Base-by-base conservation (phyloP, 2,888 invertebrate genomes). In the Ditula angustiorana region DNA sequence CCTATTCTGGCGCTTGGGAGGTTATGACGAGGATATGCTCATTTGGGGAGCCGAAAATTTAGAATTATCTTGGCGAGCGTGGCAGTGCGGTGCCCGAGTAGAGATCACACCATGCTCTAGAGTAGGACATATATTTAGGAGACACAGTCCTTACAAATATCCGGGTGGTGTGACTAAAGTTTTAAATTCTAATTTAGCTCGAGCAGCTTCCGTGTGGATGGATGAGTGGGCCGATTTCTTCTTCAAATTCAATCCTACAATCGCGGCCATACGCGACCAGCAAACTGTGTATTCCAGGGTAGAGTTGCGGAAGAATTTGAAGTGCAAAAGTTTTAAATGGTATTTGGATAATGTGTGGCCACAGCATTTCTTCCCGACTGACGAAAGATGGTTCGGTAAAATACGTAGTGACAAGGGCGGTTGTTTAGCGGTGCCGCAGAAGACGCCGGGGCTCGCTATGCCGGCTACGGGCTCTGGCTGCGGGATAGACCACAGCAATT, bases 41-140 rank as follows among this genome's bases (percentile, higher is more conserved):
- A 98, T 99, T 67, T 99, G 99, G 99, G 99, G 99, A 3, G 99
- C 98, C 0, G 99, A 99, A 87, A 99, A 99, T 87, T 94, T 99
- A 33, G 99, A 99, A 88, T 94, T 99, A 83, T 99, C 99, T 0
- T 99, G 99, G 88, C 94, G 99, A 71, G 97, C 98, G 0, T 99
- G 99, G 99, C 97, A 98, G 81, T 99, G 99, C 76, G 98, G 98
- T 0, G 98, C 98, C 0, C 94, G 95, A 64, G 95, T 99, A 0
- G 97, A 98, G 87, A 98, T 98, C 55, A 96, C 96, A 0, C 97
- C 98, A 0, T 99, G 98, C 79, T 98, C 98, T 0, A 96, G 98
- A 79, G 98, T 99, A 0, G 99, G 98, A 0, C 99, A 99, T 83
- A 94, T 99, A 23, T 99, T 99, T 80, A 94, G 98, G 55, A 96